Conservation (phyloP, 2,797 vertebrate genomes). For the Anguilla obscura region DNA sequence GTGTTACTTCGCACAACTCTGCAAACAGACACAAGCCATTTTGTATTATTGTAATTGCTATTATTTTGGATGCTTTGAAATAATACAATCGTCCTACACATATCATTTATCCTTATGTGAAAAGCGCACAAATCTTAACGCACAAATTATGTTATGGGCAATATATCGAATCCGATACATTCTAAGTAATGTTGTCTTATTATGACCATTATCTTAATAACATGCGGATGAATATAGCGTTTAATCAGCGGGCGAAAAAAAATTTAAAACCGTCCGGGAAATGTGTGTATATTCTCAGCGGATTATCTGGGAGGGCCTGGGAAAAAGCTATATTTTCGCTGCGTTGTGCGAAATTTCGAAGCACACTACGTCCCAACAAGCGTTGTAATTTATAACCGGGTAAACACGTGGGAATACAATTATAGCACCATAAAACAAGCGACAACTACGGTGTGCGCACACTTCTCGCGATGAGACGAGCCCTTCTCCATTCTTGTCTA, state of each 20-base stretch:
- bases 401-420: slow-evolving; percentile 76
- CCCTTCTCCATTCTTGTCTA: slow-evolving; percentile 64
- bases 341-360: slow-evolving; percentile 36
- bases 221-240: not conserved
- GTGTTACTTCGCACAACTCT: not conserved
- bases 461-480: slow-evolving; percentile 69
- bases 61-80: not conserved
- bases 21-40: not conserved
- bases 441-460: slow-evolving; percentile 51
- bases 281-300: slow-evolving; percentile 32
- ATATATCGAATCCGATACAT: not conserved
- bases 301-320: slow-evolving; percentile 56
- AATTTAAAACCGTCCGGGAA: not conserved
- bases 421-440: slow-evolving; percentile 69
- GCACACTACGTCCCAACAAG: slow-evolving; percentile 47
- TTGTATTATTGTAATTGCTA: not conserved
- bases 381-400: slow-evolving; percentile 67
- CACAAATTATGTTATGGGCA: not conserved
- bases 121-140: not conserved
- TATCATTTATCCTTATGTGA: too few species aligned
- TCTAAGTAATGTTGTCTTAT: not conserved
- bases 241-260: not conserved
- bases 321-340: slow-evolving; percentile 53
- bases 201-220: not conserved
- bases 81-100: not conserved